Evolutionary conservation across 1,140 invertebrate genomes (phyloP).

Genomic region (Nebria ingens): DNA sequence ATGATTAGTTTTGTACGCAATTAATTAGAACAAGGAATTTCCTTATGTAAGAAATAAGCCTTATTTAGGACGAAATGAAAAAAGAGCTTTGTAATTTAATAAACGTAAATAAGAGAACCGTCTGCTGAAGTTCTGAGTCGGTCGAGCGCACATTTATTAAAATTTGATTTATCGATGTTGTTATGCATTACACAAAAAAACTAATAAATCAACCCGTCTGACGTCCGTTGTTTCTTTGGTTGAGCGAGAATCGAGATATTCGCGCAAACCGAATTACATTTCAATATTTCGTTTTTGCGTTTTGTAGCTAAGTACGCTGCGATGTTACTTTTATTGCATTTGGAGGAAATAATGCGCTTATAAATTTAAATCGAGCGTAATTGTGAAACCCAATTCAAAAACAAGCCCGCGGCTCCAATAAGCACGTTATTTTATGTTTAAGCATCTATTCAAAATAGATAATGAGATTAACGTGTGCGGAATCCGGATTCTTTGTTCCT

Average conservation of each 20-base stretch:
- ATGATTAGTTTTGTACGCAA: no score
- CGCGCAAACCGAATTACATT: conserved; percentile 1
- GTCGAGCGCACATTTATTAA: conserved; percentile 3
- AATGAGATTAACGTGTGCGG: no score
- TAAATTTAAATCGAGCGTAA: conserved; percentile 1
- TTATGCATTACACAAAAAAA: conserved; percentile 9
- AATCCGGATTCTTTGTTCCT: no score
- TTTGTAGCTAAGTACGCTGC: background rate
- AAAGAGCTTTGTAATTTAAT: background rate
- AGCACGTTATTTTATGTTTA: background rate
- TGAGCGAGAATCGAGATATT: background rate
- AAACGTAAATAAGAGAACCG: conserved; percentile 6
- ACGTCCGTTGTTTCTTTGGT: background rate
- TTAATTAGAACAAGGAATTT: conserved; percentile 1
- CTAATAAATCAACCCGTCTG: conserved; percentile 3
- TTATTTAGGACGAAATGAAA: background rate
- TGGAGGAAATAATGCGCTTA: conserved; percentile 1
- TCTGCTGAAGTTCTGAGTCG: background rate
- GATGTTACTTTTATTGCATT: background rate
- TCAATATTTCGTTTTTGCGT: conserved; percentile 6
- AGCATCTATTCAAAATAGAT: no score
- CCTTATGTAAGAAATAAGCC: background rate
- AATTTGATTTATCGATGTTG: conserved; percentile 8
- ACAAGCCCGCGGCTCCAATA: no score
- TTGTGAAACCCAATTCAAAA: no score